Percentiles rank a stretch among this genome's conserved stretches.
Conservation (phyloP, 1,140 invertebrate species). For the Aphaenogaster ashmeadi region DNA sequence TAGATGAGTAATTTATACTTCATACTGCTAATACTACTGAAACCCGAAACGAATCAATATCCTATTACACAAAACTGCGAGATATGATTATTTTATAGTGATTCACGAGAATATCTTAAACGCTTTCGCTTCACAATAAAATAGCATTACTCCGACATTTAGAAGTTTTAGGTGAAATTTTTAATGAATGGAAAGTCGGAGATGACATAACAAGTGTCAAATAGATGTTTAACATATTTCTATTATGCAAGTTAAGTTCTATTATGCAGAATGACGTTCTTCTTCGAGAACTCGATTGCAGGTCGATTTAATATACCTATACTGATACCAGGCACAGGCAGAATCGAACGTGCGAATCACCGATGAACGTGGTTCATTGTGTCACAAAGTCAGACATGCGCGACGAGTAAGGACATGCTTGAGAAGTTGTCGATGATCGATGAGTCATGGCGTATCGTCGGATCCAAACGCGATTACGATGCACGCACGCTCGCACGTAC, state of each 20-base stretch:
- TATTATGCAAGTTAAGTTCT: background rate
- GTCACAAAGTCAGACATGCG: background rate
- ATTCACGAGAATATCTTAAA: background rate
- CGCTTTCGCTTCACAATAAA: background rate
- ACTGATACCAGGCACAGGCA: background rate
- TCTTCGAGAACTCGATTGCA: background rate
- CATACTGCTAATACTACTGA: too few relatives aligned
- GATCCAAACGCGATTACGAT: conserved; percentile 32
- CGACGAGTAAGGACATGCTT: conserved; percentile 6
- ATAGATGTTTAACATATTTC: background rate
- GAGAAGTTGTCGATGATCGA: conserved; percentile 35
- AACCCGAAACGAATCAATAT: background rate
- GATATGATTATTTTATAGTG: background rate
- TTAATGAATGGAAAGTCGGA: background rate
- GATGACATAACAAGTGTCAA: background rate
- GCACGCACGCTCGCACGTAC: background rate
- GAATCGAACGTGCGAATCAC: background rate
- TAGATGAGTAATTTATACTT: too few relatives aligned
- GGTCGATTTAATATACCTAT: background rate
- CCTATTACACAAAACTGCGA: background rate
- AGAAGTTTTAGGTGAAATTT: background rate
- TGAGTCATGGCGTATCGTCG: conserved; percentile 34
- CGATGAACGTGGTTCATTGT: conserved; percentile 35
- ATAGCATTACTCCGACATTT: background rate
- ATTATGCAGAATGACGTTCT: conserved; percentile 19